Base-by-base conservation (phyloP, 1,140 invertebrate species). In the Drosophila yakuba region DNA sequence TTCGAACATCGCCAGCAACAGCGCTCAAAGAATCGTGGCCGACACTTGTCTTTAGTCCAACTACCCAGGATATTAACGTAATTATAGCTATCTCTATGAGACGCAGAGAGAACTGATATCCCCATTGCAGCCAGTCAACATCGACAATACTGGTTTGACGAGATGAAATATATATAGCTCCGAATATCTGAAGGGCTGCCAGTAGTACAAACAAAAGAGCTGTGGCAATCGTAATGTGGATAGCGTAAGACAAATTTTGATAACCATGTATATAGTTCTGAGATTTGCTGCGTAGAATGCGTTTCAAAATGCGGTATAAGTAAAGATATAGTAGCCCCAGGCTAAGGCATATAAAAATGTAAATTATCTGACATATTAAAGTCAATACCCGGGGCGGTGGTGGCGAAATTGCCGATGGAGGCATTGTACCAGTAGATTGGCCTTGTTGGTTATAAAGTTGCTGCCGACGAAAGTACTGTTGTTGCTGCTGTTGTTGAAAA, bases 51-150 rank as follows among this genome's bases (percentile, higher is more conserved):
- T 95, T 95, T 32, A 96, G 88, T 77, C 97, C 96, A 51, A 96
- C 95, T 3, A 97, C 96, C 94, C 97, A 97, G 0, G 96, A 96
- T 67, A 98, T 94, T 12, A 97, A 93, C 8, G 95, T 95, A 71
- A 97, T 96, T 76, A 98, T 96, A 1, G 95, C 95, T 23, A 98
- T 95, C 91, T 98, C 97, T 36, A 98, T 94, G 0, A 98, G 93
- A 17, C 97, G 94, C 32, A 97, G 94, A 2, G 96, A 96, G 74
- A 97, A 96, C 78, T 98, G 96, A 93, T 97, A 98, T 11, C 96
- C 95, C 96, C 97, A 98, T 94, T 97, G 96, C 6, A 97, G 93
- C 97, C 97, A 98, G 78, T 94, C 94, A 38, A 94, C 77, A 28
- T 92, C 91, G 0, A 79, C 58, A 20, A 80, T 58, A 52, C 74